phyloP scores from a whole-genome alignment of 2,113 vertebrate genomes.

The Cryptotis parvus region DNA sequence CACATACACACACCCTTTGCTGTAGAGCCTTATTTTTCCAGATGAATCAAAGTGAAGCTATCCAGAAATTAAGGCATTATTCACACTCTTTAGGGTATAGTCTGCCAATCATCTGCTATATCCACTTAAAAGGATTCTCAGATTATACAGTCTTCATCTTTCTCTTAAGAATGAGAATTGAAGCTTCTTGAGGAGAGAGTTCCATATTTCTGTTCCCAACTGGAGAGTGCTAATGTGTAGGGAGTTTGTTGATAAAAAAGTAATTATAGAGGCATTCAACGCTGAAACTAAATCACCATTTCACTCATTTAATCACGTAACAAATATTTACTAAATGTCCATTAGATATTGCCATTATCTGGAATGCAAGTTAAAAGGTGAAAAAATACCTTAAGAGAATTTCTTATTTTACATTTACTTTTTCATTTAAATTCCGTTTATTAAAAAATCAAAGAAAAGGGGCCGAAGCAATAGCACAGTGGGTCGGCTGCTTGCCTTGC shows the following conservation, averaged over 20 bases:
- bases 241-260: background rate
- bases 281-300: background rate
- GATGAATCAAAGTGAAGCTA: background rate
- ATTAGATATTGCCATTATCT: background rate
- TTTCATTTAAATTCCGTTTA: background rate
- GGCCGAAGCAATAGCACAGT: no score
- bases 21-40: conserved; percentile 10
- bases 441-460: no score
- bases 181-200: background rate
- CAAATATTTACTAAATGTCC: background rate
- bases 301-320: background rate
- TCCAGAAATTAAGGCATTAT: background rate
- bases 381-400: background rate
- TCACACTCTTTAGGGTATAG: background rate
- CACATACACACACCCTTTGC: no score
- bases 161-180: background rate
- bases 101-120: background rate
- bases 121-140: background rate
- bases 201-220: background rate
- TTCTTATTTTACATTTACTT: background rate
- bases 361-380: background rate
- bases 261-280: background rate
- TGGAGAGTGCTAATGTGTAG: background rate
- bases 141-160: background rate
- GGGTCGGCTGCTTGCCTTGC: no score